Evolutionary conservation across 2,888 invertebrate genomes (phyloP), one percentile per base, ranked within the genome.

Genomic region (Plebejus melissa): DNA sequence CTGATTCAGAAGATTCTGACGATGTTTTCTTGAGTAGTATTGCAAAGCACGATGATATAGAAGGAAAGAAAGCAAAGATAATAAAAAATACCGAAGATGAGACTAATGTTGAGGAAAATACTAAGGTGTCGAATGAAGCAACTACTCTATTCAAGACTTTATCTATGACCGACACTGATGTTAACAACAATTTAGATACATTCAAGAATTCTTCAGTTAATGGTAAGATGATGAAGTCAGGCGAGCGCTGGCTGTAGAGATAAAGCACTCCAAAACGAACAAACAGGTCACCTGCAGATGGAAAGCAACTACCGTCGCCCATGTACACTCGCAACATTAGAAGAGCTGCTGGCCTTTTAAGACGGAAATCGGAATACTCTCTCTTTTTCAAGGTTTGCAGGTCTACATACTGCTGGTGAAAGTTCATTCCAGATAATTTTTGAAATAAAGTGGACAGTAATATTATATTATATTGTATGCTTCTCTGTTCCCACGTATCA

Each of bases 1-100:
- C 83, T 0, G 87, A 85, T 9, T 84, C 85, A 0, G 90, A 88
- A 0, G 54, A n/a, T 50, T 78, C 77, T 54, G 72, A 50, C 13
- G 32, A 72, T 54, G 32, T 71, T 41, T 11, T 11, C 22, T 71
- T 71, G 13, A 50, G 46, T 13, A 22, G 22, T 58, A 58, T 28
- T 28, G 22, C 60, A 28, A 60, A 60, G 22, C 60, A 22, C 4
- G 11, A 65, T 65, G 65, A 65, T 13, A 32, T 36, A 1, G 28
- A 32, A 36, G 6, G 28, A 5, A 65, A 65, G 13, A 36, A 65
- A 13, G 32, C 65, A 65, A 65, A 76, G 71, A 74, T 5, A 9
- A 75, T 22, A 69, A 76, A 57, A 78, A 76, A 32, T 76, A 74
- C 6, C 76, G n/a, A 82, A 85, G 74, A 78, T 84, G 16, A 77